Base-by-base conservation (phyloP, 2,888 invertebrate species). In the Pomacea canaliculata region DNA sequence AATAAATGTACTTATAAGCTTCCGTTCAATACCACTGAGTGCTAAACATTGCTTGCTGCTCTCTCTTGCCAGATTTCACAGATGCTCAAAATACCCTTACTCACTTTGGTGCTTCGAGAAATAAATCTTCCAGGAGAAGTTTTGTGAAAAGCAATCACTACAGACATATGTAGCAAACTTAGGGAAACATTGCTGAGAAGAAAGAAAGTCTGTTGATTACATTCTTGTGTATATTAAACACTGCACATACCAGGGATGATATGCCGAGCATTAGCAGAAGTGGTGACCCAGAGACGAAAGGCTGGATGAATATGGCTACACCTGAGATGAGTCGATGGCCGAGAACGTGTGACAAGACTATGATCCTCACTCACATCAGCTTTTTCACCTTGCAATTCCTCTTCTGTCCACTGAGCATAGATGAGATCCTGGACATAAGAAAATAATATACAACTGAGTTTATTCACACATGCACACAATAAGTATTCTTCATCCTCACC, bases 271-370 rank as follows among this genome's bases (percentile, higher is more conserved):
- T 87, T 86, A 19, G 87, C 83, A 69, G 83, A 81, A 16, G 88
- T 87, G 9, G 87, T 88, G 63, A 89, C 83, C 88, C 89, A 90
- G n/a, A 90, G 82, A 27, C 89, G 79, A 81, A 90, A 90, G 75
- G 82, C 85, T 23, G 81, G 78, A 68, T 84, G 79, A 12, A 87
- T 83, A 5, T 76, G 80, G 49, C 80, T 69, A 13, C 81, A 72
- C 10, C 75, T 71, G 7, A 76, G 73, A 19, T 73, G 66, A 13
- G 77, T 77, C 12, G 84, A 79, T 10, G 78, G 80, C 62, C 83
- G 83, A 46, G 84, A 81, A 37, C 80, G 79, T 0, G 85, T 83
- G 13, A 86, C 83, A 46, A 87, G 79, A 67, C 84, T 83, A n/a
- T 73, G 78, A 8, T 80, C 82, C 37, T 87, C 86, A 56, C 78